Conservation (phyloP, 1,140 invertebrate species). For the Steinernema feltiae region DNA sequence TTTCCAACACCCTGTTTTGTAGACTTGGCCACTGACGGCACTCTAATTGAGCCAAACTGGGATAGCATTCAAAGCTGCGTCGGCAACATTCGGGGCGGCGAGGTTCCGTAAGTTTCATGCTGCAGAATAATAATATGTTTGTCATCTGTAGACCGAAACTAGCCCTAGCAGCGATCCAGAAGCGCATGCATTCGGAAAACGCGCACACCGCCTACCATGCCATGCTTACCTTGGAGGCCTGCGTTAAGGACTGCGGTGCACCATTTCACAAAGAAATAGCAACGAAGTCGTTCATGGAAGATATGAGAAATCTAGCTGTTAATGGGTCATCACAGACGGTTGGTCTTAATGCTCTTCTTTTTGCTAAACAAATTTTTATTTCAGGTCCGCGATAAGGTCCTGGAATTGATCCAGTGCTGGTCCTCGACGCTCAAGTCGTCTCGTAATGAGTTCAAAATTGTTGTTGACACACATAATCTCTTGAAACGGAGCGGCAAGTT, state of each 20-base stretch:
- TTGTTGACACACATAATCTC: slow-evolving; percentile 59
- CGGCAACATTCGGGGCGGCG: slow-evolving; percentile 50
- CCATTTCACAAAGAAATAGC: slow-evolving; percentile 86
- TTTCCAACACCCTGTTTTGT: not conserved
- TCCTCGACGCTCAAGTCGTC: slow-evolving; percentile 90
- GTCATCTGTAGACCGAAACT: slow-evolving; percentile 40
- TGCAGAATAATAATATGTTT: not conserved
- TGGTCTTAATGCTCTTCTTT: not conserved
- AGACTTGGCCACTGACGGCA: slow-evolving; percentile 53
- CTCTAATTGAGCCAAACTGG: slow-evolving; percentile 55
- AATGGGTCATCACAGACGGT: slow-evolving; percentile 41
- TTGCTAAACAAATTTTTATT: slow-evolving; percentile 34
- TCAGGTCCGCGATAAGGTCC: slow-evolving; percentile 75
- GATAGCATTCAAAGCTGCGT: slow-evolving; percentile 54
- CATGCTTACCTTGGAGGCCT: slow-evolving; percentile 76
- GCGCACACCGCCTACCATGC: slow-evolving; percentile 55
- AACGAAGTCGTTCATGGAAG: slow-evolving; percentile 86
- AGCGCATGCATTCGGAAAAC: slow-evolving; percentile 46
- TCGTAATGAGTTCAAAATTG: slow-evolving; percentile 76
- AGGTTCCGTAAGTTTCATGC: slow-evolving; percentile 45
- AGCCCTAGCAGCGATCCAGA: slow-evolving; percentile 49
- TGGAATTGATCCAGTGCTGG: slow-evolving; percentile 93
- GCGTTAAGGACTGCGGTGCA: slow-evolving; percentile 92
- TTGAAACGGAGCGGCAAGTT: slow-evolving; percentile 63
- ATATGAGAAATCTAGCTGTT: slow-evolving; percentile 67